Base-by-base conservation (phyloP, 2,113 vertebrate species). In the Lethenteron reissneri region DNA sequence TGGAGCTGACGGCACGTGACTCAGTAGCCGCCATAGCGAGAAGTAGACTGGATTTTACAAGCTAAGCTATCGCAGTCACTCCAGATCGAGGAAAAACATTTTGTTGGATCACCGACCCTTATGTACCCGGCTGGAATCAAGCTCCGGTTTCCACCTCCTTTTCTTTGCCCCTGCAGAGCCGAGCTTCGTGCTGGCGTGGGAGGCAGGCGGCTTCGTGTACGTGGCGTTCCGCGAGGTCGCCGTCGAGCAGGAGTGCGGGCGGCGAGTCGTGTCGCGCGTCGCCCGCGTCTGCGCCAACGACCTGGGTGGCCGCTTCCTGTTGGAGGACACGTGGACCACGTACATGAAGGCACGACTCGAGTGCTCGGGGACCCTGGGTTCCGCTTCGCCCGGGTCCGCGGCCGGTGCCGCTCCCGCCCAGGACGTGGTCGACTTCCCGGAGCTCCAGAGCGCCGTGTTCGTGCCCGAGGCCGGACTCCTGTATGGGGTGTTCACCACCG, bases 261-360 rank as follows among this genome's bases (percentile, higher is more conserved):
- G 85, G 76, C 9, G 64, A 10, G 86, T 90, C 70, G 88, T 88
- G 76, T 90, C 88, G 9, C 83, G 88, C 0, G 87, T 90, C 79
- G 88, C 86, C 12, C 82, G 88, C 0, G 87, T 90, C 74, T 90
- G 88, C 76, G 88, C 88, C 81, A 89, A 87, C 3, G 88, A 90
- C 57, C 81, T 88, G 0, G 88, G 88, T 3, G 88, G 88, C 3
- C 84, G 85, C 71, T 90, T 90, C 79, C 78, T 90, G 77, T 83
- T 90, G 76, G 88, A 90, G 76, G 87, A 88, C 78, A 90, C 88
- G 0, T 90, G 88, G 88, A 90, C 88, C 57, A 90, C 88, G 0
- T 90, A 89, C 77, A 88, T 85, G 82, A 90, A 90, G 76, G 87
- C 87, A 58, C 79, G 88, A 25, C 81, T 90, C 74, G 89, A 89